phyloP scores from a whole-genome alignment of 2,113 vertebrate species.

The Chrysemys picta region DNA sequence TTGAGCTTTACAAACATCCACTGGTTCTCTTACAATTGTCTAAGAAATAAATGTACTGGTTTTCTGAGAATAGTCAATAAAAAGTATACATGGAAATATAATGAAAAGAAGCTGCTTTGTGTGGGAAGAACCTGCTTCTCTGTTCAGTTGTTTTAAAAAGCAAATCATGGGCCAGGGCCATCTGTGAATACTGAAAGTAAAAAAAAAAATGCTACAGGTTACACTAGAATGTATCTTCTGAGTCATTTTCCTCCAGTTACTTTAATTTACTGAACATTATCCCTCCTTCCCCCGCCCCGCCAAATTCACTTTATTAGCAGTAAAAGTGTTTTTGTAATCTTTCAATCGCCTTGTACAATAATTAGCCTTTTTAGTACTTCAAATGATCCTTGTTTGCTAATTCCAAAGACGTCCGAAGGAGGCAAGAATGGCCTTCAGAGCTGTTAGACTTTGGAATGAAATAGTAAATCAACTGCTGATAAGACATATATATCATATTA shows the following conservation, averaged over 20 bases:
- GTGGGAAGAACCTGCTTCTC: neutral
- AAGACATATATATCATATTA: conserved; percentile 92
- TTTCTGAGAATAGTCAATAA: conserved; percentile 52
- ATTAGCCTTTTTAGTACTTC: conserved; percentile 52
- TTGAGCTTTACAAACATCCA: conserved; percentile 25
- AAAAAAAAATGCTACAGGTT: neutral
- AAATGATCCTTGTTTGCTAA: conserved; percentile 82
- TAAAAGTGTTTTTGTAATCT: conserved; percentile 9
- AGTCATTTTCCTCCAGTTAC: neutral
- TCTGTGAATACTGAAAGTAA: fast-evolving
- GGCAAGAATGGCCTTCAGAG: conserved; percentile 79
- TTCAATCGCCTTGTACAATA: conserved; percentile 9
- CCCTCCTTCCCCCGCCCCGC: neutral
- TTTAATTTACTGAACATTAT: conserved; percentile 33
- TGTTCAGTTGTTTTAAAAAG: conserved; percentile 11
- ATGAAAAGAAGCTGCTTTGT: neutral
- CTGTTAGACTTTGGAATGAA: conserved; percentile 80
- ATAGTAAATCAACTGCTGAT: conserved; percentile 91
- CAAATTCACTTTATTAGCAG: neutral
- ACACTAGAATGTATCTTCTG: neutral
- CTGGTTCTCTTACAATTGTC: conserved; percentile 26
- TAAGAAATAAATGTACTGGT: neutral
- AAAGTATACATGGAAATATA: conserved; percentile 14
- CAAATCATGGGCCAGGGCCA: neutral
- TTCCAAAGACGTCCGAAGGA: conserved; percentile 83